Evolutionary conservation across 92 coral and sea anemone species (phyloP).

Genomic region (Hydrozoanthus gracilis): DNA sequence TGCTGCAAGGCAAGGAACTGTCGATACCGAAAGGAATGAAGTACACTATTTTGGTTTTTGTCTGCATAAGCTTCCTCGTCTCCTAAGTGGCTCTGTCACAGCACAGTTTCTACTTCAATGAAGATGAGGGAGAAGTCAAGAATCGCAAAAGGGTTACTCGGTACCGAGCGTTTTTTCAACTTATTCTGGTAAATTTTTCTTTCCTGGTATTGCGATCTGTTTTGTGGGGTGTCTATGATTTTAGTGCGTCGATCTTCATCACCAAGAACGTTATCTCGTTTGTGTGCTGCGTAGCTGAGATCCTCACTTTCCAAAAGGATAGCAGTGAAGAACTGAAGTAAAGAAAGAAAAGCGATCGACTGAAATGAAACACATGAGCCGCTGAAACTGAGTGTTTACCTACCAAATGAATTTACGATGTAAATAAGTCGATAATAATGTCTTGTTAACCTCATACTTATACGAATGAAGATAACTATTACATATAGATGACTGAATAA

Average conservation of each 20-base stretch:
- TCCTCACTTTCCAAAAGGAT: background rate
- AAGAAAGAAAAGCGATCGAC: slow-evolving; percentile 7
- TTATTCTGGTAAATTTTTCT: slow-evolving; percentile 35
- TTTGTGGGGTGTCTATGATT: slow-evolving; percentile 33
- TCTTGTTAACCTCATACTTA: no score
- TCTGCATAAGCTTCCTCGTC: slow-evolving; percentile 48
- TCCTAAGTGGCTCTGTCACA: slow-evolving; percentile 63
- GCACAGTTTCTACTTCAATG: slow-evolving; percentile 23
- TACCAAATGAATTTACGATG: no score
- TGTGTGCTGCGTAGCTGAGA: slow-evolving; percentile 30
- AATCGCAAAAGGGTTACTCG: background rate
- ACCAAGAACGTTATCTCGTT: slow-evolving; percentile 53
- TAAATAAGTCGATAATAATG: no score
- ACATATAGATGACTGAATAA: no score
- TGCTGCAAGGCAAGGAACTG: slow-evolving; percentile 36
- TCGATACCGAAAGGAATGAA: slow-evolving; percentile 25
- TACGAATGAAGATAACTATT: no score
- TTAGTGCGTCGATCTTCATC: slow-evolving; percentile 50
- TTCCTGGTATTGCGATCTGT: slow-evolving; percentile 51
- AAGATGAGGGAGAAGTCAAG: background rate
- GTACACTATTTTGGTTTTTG: slow-evolving; percentile 43
- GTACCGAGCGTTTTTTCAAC: slow-evolving; percentile 15
- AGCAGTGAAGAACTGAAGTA: background rate
- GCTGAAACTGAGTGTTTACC: slow-evolving; percentile 4
- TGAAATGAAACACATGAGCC: background rate